These are phyloP conservation scores for Idaea aversata DNA, from an alignment of 2,888 invertebrate genomes.

Conservation along the genomic window DNA sequence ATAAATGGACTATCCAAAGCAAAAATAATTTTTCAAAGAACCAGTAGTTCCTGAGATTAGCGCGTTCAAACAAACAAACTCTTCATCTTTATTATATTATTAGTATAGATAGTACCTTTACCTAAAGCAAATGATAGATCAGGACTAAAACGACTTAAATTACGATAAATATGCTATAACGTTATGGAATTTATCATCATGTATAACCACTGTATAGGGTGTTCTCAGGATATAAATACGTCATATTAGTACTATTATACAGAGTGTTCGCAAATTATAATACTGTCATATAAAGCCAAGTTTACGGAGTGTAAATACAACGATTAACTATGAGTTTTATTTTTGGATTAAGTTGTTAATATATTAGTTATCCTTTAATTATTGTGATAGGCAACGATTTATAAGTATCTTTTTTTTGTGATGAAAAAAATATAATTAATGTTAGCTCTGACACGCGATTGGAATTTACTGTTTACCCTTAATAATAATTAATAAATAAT, in stretches of 20 bases:
- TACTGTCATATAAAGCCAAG: neutral
- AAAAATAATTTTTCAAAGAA: too few relatives aligned
- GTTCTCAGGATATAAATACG: constrained; percentile 8
- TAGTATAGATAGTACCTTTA: too few relatives aligned
- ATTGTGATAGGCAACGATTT: too few relatives aligned
- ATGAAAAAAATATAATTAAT: too few relatives aligned
- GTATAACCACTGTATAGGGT: neutral
- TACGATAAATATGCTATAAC: constrained; percentile 45
- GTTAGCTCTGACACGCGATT: too few relatives aligned
- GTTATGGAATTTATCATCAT: constrained; percentile 33
- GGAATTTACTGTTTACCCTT: too few relatives aligned
- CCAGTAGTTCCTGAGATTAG: too few relatives aligned
- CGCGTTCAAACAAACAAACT: too few relatives aligned
- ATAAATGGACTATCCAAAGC: too few relatives aligned
- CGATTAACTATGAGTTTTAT: neutral
- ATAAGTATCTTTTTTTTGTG: too few relatives aligned
- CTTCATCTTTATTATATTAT: too few relatives aligned
- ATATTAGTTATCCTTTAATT: neutral
- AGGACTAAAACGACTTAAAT: constrained; percentile 29
- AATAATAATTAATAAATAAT: too few relatives aligned
- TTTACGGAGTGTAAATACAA: neutral
- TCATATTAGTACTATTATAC: constrained; percentile 34
- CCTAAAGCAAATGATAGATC: neutral
- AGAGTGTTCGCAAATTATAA: constrained; percentile 25
- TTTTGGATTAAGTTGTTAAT: neutral